These are phyloP conservation scores for Tokudaia tokunoshimensis DNA, from an alignment of 2,797 vertebrate species.

Conservation along the genomic window DNA sequence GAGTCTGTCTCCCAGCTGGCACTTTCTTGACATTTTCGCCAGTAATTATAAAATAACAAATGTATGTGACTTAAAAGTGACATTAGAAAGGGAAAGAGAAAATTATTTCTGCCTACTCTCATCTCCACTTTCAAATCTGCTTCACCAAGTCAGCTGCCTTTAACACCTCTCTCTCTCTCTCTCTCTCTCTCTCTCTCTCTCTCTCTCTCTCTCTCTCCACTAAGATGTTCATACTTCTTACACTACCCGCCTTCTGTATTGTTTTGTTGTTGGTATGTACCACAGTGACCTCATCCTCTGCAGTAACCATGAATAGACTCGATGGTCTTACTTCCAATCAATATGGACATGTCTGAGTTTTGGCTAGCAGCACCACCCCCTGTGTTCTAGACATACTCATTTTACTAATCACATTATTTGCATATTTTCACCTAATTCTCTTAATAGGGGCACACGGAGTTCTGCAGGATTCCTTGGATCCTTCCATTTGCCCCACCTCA, in stretches of 20 bases:
- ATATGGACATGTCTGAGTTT: constrained; percentile 31
- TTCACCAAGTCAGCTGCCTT: background rate
- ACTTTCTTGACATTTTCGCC: background rate
- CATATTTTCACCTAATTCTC: background rate
- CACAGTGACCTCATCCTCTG: background rate
- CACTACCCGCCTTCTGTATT: background rate
- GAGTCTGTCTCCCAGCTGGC: background rate
- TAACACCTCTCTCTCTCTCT: background rate
- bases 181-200: background rate
- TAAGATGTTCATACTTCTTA: background rate
- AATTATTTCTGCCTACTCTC: background rate
- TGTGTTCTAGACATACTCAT: background rate
- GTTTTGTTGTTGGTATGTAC: background rate
- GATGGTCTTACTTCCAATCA: background rate
- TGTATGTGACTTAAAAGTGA: background rate
- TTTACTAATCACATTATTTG: background rate
- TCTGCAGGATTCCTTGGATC: background rate
- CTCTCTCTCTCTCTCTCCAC: background rate
- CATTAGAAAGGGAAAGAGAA: background rate
- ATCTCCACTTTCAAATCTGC: background rate
- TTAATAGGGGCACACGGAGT: background rate
- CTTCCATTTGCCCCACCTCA: background rate
- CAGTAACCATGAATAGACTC: background rate
- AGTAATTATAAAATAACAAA: constrained; percentile 12
- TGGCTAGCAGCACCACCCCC: background rate